A percentile compares a stretch with the other conserved stretches of the same genome.
Conservation (phyloP, 2,113 vertebrate genomes). For the Condylura cristata region DNA sequence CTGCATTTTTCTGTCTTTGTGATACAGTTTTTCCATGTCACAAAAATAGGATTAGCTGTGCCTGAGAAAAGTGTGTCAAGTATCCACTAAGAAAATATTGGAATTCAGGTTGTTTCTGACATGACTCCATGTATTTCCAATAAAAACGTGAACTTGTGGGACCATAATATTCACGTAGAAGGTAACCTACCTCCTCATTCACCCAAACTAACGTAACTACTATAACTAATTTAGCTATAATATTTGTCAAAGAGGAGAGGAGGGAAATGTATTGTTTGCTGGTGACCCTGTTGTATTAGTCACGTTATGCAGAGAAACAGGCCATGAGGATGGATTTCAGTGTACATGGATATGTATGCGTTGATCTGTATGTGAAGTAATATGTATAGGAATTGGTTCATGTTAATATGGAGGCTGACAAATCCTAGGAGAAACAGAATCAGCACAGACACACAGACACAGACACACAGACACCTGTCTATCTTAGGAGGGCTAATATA, state of each 20-base stretch:
- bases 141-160: constrained; percentile 13
- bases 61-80: constrained; percentile 18
- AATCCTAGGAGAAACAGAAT: not conserved
- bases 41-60: constrained; percentile 57
- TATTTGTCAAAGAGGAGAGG: constrained; percentile 10
- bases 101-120: constrained; percentile 43
- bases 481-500: too few species aligned
- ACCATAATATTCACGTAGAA: constrained; percentile 19
- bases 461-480: not conserved
- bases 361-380: not conserved
- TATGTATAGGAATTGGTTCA: not conserved
- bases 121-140: constrained; percentile 17
- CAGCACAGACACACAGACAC: too few species aligned
- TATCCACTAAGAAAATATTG: constrained; percentile 44
- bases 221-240: not conserved
- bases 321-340: not conserved
- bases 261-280: constrained; percentile 43
- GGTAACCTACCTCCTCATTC: constrained; percentile 15
- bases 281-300: not conserved
- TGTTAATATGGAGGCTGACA: not conserved
- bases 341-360: not conserved
- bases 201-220: not conserved
- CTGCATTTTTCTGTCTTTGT: constrained; percentile 47
- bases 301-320: constrained; percentile 15
- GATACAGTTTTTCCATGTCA: constrained; percentile 66